phyloP scores from a whole-genome alignment of 2,888 invertebrate species.

The Teleogryllus oceanicus region DNA sequence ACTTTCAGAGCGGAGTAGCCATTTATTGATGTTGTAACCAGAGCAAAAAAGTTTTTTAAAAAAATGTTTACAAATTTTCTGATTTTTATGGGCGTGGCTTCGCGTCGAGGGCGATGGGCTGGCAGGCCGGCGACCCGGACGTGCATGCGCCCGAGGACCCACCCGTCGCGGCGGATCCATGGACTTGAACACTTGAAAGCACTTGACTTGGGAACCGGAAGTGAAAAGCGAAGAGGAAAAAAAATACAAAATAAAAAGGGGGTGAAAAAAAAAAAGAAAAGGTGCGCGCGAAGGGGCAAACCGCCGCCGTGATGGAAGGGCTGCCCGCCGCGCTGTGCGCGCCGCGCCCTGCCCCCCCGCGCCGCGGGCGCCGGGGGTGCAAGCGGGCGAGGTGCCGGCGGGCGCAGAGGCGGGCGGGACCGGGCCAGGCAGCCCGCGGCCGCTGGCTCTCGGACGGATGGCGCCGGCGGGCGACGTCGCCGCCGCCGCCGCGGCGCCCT shows the following conservation, averaged over 20 bases:
- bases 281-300: background rate
- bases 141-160: constrained; percentile 3
- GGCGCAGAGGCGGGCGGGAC: background rate
- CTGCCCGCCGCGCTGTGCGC: background rate
- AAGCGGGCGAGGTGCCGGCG: background rate
- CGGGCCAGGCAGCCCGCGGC: background rate
- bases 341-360: background rate
- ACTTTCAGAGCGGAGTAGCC: too few relatives aligned
- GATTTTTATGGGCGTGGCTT: background rate
- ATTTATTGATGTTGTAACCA: too few relatives aligned
- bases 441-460: background rate
- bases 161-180: constrained; percentile 18
- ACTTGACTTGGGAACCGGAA: constrained; percentile 11
- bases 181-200: background rate
- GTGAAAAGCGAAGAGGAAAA: background rate
- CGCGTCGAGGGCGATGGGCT: background rate
- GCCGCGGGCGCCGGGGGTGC: background rate
- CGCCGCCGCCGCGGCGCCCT: background rate
- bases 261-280: background rate
- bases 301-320: background rate
- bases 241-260: background rate
- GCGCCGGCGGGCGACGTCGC: background rate
- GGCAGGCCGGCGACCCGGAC: background rate
- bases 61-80: background rate
- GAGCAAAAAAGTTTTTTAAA: too few relatives aligned